Conservation (phyloP, 2,113 vertebrate genomes). For the Periophthalmus modestus region DNA sequence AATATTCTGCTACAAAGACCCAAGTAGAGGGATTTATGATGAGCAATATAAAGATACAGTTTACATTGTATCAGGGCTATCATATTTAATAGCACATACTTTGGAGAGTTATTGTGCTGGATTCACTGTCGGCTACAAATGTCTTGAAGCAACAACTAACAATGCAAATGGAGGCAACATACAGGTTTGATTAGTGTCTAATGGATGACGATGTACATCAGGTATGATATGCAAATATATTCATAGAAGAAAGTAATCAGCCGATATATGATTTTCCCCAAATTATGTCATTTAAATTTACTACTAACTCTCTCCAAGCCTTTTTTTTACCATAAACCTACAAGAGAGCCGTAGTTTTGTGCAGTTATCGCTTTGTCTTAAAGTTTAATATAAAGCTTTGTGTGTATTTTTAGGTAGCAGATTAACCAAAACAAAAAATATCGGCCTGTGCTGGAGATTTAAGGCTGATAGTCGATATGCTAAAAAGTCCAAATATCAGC, state of each 20-base stretch:
- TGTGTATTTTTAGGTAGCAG: too few species aligned
- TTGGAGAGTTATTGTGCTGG: constrained; percentile 6
- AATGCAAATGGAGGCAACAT: background rate
- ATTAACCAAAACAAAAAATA: too few species aligned
- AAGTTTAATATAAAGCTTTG: too few species aligned
- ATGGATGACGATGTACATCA: background rate
- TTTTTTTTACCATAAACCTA: too few species aligned
- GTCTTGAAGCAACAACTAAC: background rate
- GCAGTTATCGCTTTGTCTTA: too few species aligned
- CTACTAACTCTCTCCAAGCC: too few species aligned
- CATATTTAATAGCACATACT: constrained; percentile 3
- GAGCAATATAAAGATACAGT: background rate
- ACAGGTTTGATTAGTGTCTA: background rate
- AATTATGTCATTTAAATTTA: too few species aligned
- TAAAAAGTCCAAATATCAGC: too few species aligned
- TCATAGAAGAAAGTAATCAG: background rate
- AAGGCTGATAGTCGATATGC: too few species aligned
- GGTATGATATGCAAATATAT: background rate
- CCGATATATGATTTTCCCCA: too few species aligned
- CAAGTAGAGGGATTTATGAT: constrained; percentile 25
- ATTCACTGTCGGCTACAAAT: background rate
- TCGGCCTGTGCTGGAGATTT: too few species aligned
- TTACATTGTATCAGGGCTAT: background rate
- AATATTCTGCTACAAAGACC: constrained; percentile 2
- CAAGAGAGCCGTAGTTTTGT: too few species aligned